Conservation (phyloP, 2,797 vertebrate genomes). For the Halcyon chelicuti region DNA sequence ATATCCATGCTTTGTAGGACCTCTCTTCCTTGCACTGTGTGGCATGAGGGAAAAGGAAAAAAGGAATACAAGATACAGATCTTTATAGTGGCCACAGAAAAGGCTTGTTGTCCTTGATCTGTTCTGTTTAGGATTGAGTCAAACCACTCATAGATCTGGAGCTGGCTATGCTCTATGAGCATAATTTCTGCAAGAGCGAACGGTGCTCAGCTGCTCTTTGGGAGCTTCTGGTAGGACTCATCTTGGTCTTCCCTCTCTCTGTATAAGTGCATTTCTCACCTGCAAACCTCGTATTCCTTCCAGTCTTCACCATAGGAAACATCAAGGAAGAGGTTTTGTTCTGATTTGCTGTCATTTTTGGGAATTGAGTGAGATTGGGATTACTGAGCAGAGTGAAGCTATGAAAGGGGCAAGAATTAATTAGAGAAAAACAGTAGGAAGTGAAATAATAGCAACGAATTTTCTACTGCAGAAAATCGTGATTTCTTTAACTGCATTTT, state of each 20-base stretch:
- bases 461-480: background rate
- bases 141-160: background rate
- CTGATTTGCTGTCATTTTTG: background rate
- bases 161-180: background rate
- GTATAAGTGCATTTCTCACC: background rate
- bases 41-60: background rate
- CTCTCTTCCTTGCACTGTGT: background rate
- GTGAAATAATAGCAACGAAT: background rate
- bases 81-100: background rate
- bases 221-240: background rate
- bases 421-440: background rate
- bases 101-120: background rate
- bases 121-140: background rate
- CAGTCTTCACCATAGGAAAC: background rate
- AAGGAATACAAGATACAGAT: background rate
- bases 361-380: background rate
- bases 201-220: background rate
- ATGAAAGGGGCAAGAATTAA: background rate
- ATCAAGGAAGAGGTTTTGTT: background rate
- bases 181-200: background rate
- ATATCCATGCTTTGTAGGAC: background rate
- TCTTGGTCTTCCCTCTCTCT: background rate
- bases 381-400: background rate
- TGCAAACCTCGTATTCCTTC: background rate
- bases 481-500: background rate